A percentile compares a stretch with the other conserved stretches of the same genome.
Conservation (phyloP, 2,113 vertebrate species). For the Tapirus terrestris region DNA sequence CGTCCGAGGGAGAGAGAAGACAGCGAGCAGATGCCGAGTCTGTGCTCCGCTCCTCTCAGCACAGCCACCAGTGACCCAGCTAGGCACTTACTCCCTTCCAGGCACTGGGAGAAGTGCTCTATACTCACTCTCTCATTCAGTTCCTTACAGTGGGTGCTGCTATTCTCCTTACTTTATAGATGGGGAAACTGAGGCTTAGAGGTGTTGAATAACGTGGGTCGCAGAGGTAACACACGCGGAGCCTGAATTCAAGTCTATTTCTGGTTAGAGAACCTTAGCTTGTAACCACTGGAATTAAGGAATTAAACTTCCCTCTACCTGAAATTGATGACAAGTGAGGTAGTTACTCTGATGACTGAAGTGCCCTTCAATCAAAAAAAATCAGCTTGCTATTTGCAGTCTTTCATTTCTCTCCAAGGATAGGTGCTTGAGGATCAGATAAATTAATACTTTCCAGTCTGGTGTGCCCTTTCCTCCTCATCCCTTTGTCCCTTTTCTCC, state of each 20-base stretch:
- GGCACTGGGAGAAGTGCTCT: not conserved
- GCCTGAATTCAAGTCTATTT: not conserved
- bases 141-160: not conserved
- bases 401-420: not conserved
- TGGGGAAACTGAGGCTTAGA: not conserved
- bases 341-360: not conserved
- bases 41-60: not conserved
- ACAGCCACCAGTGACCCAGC: no score
- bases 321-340: not conserved
- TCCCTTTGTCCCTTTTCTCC: not conserved
- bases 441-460: not conserved
- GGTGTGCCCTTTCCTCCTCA: not conserved
- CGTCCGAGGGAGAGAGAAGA: not conserved
- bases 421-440: not conserved
- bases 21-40: fast-evolving
- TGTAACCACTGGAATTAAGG: not conserved
- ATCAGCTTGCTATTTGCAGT: not conserved
- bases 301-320: not conserved
- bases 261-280: not conserved
- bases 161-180: not conserved
- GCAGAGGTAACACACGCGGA: not conserved
- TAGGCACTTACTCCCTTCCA: not conserved
- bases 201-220: not conserved
- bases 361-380: not conserved
- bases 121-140: fast-evolving